phyloP scores from a whole-genome alignment of 2,797 vertebrate genomes.

The Antennarius maculatus region DNA sequence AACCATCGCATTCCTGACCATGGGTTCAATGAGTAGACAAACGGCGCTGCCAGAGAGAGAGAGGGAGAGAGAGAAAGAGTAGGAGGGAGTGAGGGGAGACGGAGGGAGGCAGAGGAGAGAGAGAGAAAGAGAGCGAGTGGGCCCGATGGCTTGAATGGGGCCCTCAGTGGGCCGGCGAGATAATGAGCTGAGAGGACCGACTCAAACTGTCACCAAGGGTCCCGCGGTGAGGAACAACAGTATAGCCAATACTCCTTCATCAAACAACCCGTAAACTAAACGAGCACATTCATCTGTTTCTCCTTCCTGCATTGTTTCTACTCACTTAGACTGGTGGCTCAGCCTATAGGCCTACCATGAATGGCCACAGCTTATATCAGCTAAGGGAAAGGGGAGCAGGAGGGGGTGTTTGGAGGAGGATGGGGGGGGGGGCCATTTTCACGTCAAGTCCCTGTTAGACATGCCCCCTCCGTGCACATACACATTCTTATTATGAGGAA shows the following conservation, averaged over 20 bases:
- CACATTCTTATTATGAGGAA: constrained; percentile 11
- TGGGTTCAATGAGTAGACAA: constrained; percentile 82
- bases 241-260: constrained; percentile 79
- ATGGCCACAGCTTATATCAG: constrained; percentile 68
- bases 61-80: constrained; percentile 23
- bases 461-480: constrained; percentile 42
- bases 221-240: constrained; percentile 82
- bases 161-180: constrained; percentile 81
- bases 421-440: constrained; percentile 50
- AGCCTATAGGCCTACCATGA: constrained; percentile 64
- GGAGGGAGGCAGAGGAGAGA: constrained; percentile 21
- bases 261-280: constrained; percentile 82
- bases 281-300: constrained; percentile 81
- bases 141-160: constrained; percentile 76
- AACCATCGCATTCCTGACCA: constrained; percentile 81
- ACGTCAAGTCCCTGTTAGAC: constrained; percentile 67
- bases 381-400: constrained; percentile 6
- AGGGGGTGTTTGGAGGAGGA: neutral
- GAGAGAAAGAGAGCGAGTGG: constrained; percentile 24
- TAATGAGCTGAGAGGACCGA: constrained; percentile 82
- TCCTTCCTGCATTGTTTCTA: constrained; percentile 76
- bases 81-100: constrained; percentile 6
- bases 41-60: constrained; percentile 75
- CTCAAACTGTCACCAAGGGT: constrained; percentile 82
- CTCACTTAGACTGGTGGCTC: constrained; percentile 76